phyloP scores from a whole-genome alignment of 2,113 vertebrate species.

The Halichoerus grypus region DNA sequence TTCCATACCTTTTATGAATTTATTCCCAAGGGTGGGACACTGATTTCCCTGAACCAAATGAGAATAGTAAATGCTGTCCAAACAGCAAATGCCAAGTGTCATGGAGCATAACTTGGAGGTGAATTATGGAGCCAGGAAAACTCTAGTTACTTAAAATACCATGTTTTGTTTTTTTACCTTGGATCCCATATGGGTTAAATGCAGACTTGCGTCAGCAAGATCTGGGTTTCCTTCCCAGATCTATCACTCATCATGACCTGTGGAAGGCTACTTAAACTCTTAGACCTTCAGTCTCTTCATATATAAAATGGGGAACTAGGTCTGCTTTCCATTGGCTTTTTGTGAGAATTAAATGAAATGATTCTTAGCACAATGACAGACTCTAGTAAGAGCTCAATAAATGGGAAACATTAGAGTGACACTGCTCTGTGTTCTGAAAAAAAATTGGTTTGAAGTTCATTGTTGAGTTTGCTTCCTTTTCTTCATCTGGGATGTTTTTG shows the following conservation, averaged over 20 bases:
- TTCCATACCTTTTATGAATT: background rate
- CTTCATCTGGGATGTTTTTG: background rate
- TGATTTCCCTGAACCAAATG: background rate
- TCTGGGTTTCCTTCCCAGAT: background rate
- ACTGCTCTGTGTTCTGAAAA: background rate
- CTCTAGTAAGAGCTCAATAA: background rate
- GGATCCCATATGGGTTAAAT: background rate
- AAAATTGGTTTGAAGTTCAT: background rate
- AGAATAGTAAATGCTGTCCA: background rate
- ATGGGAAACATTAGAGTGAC: background rate
- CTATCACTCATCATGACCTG: background rate
- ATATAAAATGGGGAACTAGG: background rate
- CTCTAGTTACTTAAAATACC: background rate
- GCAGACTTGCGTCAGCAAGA: background rate
- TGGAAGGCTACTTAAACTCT: background rate
- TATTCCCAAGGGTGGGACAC: background rate
- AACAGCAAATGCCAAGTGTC: background rate
- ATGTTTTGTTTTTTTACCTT: background rate
- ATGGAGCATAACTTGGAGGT: background rate
- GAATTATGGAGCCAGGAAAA: background rate
- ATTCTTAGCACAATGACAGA: background rate
- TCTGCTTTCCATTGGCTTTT: background rate
- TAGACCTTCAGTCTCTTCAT: background rate
- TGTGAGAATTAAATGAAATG: background rate
- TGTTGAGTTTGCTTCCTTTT: background rate